Percentiles rank a stretch among this genome's conserved stretches.
Evolutionary conservation across 2,888 invertebrate genomes (phyloP).

Genomic region (Eurois occulta): DNA sequence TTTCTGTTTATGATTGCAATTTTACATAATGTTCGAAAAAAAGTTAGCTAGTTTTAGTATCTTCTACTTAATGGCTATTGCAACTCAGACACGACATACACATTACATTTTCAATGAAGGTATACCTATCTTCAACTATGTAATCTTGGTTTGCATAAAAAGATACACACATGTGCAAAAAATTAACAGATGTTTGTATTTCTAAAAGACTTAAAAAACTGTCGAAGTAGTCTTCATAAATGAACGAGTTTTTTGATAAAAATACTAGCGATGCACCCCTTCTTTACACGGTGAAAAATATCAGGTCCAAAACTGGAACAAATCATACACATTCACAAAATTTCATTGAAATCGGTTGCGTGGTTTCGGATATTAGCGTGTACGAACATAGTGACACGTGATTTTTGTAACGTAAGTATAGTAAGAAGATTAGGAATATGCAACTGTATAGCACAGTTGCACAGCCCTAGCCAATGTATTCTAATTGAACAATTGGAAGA

Average conservation of each 20-base stretch:
- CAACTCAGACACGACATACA: neutral
- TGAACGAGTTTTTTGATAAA: neutral
- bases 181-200: neutral
- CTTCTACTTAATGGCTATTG: neutral
- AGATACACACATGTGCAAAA: neutral
- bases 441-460: neutral
- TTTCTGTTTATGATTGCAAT: neutral
- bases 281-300: no score
- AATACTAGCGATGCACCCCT: neutral
- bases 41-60: neutral
- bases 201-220: neutral
- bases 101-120: neutral
- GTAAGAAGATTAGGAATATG: neutral
- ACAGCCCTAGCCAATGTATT: constrained; percentile 58
- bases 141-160: neutral
- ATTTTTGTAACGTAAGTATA: neutral
- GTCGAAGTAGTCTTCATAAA: neutral
- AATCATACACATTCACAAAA: neutral
- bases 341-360: neutral
- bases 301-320: neutral
- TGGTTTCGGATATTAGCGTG: neutral
- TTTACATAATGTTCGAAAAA: neutral
- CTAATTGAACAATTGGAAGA: constrained; percentile 67
- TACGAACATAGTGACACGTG: neutral
- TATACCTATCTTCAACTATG: neutral